Conservation (phyloP, 2,113 vertebrate genomes). For the Collichthys lucidus region DNA sequence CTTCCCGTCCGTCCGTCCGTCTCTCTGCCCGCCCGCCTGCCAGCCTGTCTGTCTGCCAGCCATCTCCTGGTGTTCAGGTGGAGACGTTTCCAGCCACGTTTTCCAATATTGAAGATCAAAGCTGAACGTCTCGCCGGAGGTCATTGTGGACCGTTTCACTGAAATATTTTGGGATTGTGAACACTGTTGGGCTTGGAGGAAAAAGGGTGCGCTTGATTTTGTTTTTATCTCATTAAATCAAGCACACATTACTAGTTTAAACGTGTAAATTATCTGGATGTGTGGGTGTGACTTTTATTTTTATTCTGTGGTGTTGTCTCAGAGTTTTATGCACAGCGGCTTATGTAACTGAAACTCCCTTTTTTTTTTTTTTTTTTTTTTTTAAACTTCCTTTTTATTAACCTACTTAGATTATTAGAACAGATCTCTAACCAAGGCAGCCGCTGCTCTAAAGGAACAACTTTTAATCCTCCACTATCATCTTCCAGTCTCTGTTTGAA, state of each 20-base stretch:
- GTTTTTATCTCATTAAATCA: background rate
- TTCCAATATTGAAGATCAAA: slow-evolving; percentile 3
- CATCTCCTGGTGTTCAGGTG: background rate
- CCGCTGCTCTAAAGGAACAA: background rate
- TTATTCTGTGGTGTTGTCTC: slow-evolving; percentile 20
- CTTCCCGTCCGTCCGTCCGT: slow-evolving; percentile 21
- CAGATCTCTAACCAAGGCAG: background rate
- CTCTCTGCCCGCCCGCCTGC: background rate
- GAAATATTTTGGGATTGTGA: background rate
- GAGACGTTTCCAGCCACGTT: background rate
- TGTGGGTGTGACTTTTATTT: background rate
- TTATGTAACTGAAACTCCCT: background rate
- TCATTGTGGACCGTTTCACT: background rate
- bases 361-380: too few species aligned
- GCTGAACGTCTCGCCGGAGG: background rate
- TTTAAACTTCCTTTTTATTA: background rate
- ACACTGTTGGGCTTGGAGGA: background rate
- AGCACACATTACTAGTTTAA: slow-evolving; percentile 13
- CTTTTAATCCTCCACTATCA: background rate
- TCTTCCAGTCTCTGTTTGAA: background rate
- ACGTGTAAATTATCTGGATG: background rate
- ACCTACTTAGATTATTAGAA: background rate
- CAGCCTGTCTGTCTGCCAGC: background rate
- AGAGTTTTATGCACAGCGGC: background rate
- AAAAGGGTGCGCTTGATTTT: background rate